phyloP scores from a whole-genome alignment of 2,888 invertebrate genomes.

The Aleiodes leptofemur region DNA sequence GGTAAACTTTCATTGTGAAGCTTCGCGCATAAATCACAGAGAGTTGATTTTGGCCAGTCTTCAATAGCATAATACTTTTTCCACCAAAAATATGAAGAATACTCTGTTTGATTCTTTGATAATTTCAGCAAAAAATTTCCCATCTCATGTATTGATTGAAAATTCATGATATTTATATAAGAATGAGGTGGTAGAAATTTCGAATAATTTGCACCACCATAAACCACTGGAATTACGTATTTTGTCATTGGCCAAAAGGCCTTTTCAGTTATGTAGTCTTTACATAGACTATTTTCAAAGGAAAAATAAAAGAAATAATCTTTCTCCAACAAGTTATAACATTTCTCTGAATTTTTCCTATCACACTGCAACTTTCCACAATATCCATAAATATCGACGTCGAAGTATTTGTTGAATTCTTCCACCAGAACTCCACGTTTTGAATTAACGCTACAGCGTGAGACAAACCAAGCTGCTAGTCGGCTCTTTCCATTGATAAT shows the following conservation, averaged over 20 bases:
- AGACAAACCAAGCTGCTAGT: conserved; percentile 73
- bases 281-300: conserved; percentile 77
- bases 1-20: conserved; percentile 39
- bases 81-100: conserved; percentile 68
- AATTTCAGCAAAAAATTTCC: conserved; percentile 77
- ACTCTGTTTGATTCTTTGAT: conserved; percentile 76
- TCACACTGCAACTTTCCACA: conserved; percentile 52
- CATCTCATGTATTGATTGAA: conserved; percentile 75
- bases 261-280: too few relatives aligned
- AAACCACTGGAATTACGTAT: too few relatives aligned
- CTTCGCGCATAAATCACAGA: conserved; percentile 43
- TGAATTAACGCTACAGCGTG: conserved; percentile 72
- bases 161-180: conserved; percentile 74
- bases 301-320: conserved; percentile 82
- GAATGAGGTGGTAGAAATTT: too few relatives aligned
- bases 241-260: too few relatives aligned
- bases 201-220: too few relatives aligned
- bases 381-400: conserved; percentile 76
- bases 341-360: conserved; percentile 55
- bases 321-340: conserved; percentile 74
- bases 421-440: conserved; percentile 70
- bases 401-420: conserved; percentile 75
- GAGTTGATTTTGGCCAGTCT: conserved; percentile 42
- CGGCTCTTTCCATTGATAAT: conserved; percentile 64
- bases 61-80: conserved; percentile 38